phyloP scores from a whole-genome alignment of 2,797 vertebrate genomes.

The Diceros bicornis region DNA sequence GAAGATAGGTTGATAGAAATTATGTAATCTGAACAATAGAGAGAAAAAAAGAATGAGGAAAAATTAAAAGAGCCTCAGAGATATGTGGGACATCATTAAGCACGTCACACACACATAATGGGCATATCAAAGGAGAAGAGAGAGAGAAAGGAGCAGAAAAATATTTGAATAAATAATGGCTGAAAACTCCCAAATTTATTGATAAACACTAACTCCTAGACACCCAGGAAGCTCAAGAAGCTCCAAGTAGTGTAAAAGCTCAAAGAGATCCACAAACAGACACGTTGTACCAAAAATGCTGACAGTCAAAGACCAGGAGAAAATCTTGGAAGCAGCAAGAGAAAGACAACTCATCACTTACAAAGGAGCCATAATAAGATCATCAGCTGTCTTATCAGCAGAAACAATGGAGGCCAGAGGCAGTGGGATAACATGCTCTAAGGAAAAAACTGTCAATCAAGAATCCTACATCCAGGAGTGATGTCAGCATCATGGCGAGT shows the following conservation, averaged over 20 bases:
- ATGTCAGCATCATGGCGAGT: too few relatives aligned
- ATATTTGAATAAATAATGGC: neutral
- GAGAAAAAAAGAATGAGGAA: neutral
- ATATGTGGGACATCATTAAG: neutral
- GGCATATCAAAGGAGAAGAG: neutral
- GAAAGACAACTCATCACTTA: neutral
- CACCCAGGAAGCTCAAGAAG: neutral
- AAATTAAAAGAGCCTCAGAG: neutral
- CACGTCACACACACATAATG: neutral
- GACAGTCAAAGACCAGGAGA: neutral
- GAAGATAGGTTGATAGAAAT: neutral
- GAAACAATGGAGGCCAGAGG: neutral
- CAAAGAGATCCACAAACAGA: neutral
- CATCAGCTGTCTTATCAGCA: neutral
- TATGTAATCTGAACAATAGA: neutral
- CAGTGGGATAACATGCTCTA: neutral
- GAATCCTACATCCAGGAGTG: too few relatives aligned
- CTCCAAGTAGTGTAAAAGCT: neutral
- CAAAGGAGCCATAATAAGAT: neutral
- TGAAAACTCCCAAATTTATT: neutral
- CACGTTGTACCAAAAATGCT: neutral
- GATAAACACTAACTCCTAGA: neutral
- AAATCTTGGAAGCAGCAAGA: neutral
- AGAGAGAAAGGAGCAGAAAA: neutral
- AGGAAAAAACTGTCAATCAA: neutral